Base-by-base conservation (phyloP, 2,797 vertebrate genomes). In the Melanotaenia pygmaea region DNA sequence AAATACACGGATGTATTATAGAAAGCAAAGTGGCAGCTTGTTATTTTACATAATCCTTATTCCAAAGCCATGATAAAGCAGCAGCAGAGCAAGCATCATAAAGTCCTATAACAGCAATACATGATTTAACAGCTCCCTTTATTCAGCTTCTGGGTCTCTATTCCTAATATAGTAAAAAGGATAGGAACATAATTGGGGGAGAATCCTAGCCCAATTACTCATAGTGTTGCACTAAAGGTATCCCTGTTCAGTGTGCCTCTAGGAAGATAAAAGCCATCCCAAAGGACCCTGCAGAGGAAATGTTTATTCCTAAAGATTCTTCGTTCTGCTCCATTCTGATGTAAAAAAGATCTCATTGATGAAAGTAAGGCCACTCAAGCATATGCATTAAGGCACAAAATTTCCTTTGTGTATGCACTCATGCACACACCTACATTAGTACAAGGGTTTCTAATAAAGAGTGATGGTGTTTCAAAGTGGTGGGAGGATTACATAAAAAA, bases 401-500 rank as follows among this genome's bases (percentile, higher is more conserved):
- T 3, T 28, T 28, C 26, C 30, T 11, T 13, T 18, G 26, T 9
- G 65, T 10, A 24, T 18, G 24, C 58, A 26, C 47, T 70, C 18
- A 64, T 53, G 71, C 64, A 45, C 47, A 77, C 59, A 59, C 76
- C 81, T 77, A 83, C 81, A 84, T 84, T 70, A 87, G 83, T 43
- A 74, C 51, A 60, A 71, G 79, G 56, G 67, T 74, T 82, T 73
- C 72, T 84, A 79, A 88, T 88, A 81, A 88, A 81, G 82, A 87
- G 76, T 72, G 88, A 80, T 83, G 85, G 81, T 81, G 86, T 86
- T 90, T 81, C 54, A 75, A 84, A 81, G 30, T 53, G 80, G 93
- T 94, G 88, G 94, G 94, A 91, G 92, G 91, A 90, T 94, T 94
- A 89, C 85, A 92, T 94, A 94, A 94, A 86, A 76, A 75, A 80